These are phyloP conservation scores for Stenoptilia bipunctidactyla DNA, from an alignment of 2,888 invertebrate species.

Conservation along the genomic window DNA sequence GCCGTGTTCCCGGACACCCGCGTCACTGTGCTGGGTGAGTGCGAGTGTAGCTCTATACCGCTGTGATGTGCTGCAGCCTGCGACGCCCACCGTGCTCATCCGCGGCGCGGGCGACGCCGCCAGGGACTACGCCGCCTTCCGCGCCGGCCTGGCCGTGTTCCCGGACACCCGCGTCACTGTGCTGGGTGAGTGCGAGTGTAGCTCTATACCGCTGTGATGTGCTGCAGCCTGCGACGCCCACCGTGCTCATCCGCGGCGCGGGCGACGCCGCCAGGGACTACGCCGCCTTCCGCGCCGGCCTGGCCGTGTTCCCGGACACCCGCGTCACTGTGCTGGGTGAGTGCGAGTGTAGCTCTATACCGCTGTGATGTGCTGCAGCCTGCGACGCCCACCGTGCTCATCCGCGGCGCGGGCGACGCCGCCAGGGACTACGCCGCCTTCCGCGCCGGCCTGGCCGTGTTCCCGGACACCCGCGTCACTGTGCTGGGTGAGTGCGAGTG, in stretches of 20 bases:
- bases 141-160: slow-evolving; percentile 89
- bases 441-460: slow-evolving; percentile 87
- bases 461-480: slow-evolving; percentile 77
- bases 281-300: slow-evolving; percentile 87
- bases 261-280: slow-evolving; percentile 88
- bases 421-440: slow-evolving; percentile 90
- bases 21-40: background rate
- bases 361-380: slow-evolving; percentile 90
- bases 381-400: slow-evolving; percentile 85
- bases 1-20: slow-evolving; percentile 87
- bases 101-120: slow-evolving; percentile 86
- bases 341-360: too few species aligned
- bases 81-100: slow-evolving; percentile 86
- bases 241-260: slow-evolving; percentile 85
- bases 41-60: background rate
- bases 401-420: slow-evolving; percentile 85
- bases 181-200: background rate
- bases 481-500: background rate
- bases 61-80: slow-evolving; percentile 88
- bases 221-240: slow-evolving; percentile 86
- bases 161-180: slow-evolving; percentile 73
- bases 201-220: too few species aligned
- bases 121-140: slow-evolving; percentile 88
- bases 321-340: background rate
- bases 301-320: slow-evolving; percentile 89